These are phyloP conservation scores for Amphiprion clarkii DNA, from an alignment of 2,797 vertebrate genomes.

Conservation along the genomic window DNA sequence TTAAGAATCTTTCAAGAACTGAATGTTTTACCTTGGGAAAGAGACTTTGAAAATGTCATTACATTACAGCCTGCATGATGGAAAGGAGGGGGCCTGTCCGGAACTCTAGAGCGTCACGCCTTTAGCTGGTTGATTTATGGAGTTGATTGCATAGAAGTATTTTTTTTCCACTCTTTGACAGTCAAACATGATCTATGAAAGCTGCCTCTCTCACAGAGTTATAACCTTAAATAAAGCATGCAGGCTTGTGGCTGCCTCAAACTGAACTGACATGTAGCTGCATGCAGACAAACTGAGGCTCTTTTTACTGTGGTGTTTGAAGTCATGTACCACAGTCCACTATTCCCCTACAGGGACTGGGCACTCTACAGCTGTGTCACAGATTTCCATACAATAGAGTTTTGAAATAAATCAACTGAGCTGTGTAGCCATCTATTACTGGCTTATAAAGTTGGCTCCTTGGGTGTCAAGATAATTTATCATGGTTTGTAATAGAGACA, in stretches of 20 bases:
- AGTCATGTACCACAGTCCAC: constrained; percentile 49
- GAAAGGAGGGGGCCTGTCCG: constrained; percentile 41
- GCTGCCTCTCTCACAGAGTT: constrained; percentile 57
- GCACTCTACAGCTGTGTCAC: constrained; percentile 59
- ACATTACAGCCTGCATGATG: constrained; percentile 48
- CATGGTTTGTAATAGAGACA: constrained; percentile 63
- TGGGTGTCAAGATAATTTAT: constrained; percentile 72
- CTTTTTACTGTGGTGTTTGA: constrained; percentile 56
- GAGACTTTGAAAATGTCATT: constrained; percentile 61
- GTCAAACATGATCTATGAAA: constrained; percentile 72
- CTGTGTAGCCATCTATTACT: constrained; percentile 63
- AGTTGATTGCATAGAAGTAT: constrained; percentile 72
- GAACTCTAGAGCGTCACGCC: constrained; percentile 60
- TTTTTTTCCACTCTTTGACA: constrained; percentile 50
- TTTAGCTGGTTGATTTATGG: constrained; percentile 74
- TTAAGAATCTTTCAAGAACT: constrained; percentile 56
- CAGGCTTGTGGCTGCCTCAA: constrained; percentile 41
- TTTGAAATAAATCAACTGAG: constrained; percentile 62
- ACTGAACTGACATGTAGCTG: constrained; percentile 56
- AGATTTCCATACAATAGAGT: constrained; percentile 73
- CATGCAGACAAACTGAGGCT: constrained; percentile 58
- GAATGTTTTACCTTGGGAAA: constrained; percentile 57
- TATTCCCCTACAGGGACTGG: constrained; percentile 42
- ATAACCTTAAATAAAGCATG: constrained; percentile 60
- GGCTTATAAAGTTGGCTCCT: constrained; percentile 60